These are phyloP conservation scores for Cephus spinipes DNA, from an alignment of 2,888 invertebrate species.

Conservation along the genomic window DNA sequence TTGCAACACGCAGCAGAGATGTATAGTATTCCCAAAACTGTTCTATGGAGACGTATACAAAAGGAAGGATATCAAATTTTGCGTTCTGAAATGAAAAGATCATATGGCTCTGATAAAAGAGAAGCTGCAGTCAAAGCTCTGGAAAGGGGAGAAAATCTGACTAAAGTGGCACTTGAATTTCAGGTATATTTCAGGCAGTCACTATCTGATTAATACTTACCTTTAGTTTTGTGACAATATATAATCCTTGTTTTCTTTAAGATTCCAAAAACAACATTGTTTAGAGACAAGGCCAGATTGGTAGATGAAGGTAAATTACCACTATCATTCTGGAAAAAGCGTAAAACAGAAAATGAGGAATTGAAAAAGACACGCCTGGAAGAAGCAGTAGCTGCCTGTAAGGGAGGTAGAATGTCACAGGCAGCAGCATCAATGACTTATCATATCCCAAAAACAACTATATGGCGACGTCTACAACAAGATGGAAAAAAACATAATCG, in stretches of 20 bases:
- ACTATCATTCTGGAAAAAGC: conserved; percentile 56
- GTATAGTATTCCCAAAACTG: conserved; percentile 67
- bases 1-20: conserved; percentile 64
- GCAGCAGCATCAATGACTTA: conserved; percentile 63
- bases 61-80: conserved; percentile 60
- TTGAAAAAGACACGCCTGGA: conserved; percentile 58
- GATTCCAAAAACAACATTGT: conserved; percentile 67
- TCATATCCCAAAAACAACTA: conserved; percentile 66
- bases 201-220: background rate
- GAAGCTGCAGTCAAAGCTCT: conserved; percentile 65
- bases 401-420: conserved; percentile 66
- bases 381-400: conserved; percentile 66
- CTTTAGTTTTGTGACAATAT: background rate
- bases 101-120: conserved; percentile 59
- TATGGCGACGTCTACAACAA: conserved; percentile 65
- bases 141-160: conserved; percentile 64
- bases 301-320: conserved; percentile 65
- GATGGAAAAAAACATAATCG: conserved; percentile 41
- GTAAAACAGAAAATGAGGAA: conserved; percentile 58
- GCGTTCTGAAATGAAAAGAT: conserved; percentile 52
- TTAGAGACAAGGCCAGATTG: conserved; percentile 62
- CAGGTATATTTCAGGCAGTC: conserved; percentile 44
- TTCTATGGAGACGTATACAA: conserved; percentile 66
- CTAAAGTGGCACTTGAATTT: conserved; percentile 63
- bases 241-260: conserved; percentile 36